phyloP scores from a whole-genome alignment of 1,140 invertebrate genomes.

The Eumeta japonica region DNA sequence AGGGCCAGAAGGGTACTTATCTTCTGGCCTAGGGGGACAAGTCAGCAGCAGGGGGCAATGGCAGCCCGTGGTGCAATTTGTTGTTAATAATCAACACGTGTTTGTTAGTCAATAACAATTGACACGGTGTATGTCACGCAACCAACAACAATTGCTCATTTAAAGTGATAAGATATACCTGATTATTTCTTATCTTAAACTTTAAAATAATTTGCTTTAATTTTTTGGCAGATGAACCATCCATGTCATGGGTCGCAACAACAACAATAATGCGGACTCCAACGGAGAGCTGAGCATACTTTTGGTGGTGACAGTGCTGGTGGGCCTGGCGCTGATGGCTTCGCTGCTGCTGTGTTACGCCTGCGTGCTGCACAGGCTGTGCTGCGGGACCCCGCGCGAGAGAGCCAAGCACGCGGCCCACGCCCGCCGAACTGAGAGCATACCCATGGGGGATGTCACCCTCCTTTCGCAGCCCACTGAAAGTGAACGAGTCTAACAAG shows the following conservation, averaged over 20 bases:
- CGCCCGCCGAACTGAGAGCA: conserved; percentile 42
- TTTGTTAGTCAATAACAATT: too few species aligned
- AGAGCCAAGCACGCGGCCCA: conserved; percentile 35
- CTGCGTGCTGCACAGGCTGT: conserved; percentile 55
- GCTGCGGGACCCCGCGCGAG: conserved; percentile 47
- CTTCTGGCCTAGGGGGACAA: too few species aligned
- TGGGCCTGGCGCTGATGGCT: conserved; percentile 54
- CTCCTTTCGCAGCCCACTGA: conserved; percentile 57
- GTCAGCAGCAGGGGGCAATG: too few species aligned
- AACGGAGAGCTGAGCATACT: conserved; percentile 54
- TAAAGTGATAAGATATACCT: too few species aligned
- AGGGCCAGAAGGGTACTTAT: too few species aligned
- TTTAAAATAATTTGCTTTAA: too few species aligned
- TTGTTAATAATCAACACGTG: too few species aligned
- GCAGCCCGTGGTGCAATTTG: too few species aligned
- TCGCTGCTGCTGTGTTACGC: conserved; percentile 57
- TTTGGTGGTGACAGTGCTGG: conserved; percentile 54
- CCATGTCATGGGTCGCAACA: conserved; percentile 46
- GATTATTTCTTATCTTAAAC: too few species aligned
- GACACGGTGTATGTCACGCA: too few species aligned
- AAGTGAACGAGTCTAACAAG: conserved; percentile 45
- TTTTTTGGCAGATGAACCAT: too few species aligned
- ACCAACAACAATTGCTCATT: too few species aligned
- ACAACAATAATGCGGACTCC: conserved; percentile 25
- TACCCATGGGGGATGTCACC: conserved; percentile 55